Evolutionary conservation across 2,888 invertebrate genomes (phyloP).

Genomic region (Xanthia togata): DNA sequence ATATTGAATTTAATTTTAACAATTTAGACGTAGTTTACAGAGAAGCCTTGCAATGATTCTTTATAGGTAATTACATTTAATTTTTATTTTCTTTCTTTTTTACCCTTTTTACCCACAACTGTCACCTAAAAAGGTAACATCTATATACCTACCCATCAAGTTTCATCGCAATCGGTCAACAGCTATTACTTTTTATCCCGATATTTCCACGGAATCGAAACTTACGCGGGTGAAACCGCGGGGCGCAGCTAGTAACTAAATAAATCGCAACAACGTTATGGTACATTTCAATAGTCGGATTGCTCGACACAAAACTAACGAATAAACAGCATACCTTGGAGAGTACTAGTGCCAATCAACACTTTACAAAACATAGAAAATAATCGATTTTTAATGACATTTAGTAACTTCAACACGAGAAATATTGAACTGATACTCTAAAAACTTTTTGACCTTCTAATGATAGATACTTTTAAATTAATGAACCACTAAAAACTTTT

Average conservation of each 20-base stretch:
- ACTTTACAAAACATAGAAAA: slow-evolving; percentile 52
- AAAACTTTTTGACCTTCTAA: not conserved
- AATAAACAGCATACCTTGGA: slow-evolving; percentile 62
- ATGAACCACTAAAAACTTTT: not conserved
- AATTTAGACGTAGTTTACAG: too few species aligned
- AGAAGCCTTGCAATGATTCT: too few species aligned
- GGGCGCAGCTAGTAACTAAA: too few species aligned
- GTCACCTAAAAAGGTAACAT: too few species aligned
- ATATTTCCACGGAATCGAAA: too few species aligned
- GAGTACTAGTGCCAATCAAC: slow-evolving; percentile 49
- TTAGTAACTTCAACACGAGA: slow-evolving; percentile 34
- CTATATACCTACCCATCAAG: too few species aligned
- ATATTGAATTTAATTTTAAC: slow-evolving; percentile 87
- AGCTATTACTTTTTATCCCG: too few species aligned
- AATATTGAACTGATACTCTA: not conserved
- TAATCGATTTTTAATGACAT: slow-evolving; percentile 53
- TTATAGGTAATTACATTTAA: too few species aligned
- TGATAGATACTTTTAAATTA: not conserved
- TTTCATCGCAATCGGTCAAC: too few species aligned
- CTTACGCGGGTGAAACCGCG: too few species aligned
- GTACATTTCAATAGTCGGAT: slow-evolving; percentile 67
- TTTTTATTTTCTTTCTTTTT: too few species aligned
- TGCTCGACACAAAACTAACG: slow-evolving; percentile 60
- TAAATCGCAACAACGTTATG: slow-evolving; percentile 83
- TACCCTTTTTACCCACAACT: too few species aligned